Evolutionary conservation across 1,140 invertebrate species (phyloP).

Genomic region (Pollicipes pollicipes): DNA sequence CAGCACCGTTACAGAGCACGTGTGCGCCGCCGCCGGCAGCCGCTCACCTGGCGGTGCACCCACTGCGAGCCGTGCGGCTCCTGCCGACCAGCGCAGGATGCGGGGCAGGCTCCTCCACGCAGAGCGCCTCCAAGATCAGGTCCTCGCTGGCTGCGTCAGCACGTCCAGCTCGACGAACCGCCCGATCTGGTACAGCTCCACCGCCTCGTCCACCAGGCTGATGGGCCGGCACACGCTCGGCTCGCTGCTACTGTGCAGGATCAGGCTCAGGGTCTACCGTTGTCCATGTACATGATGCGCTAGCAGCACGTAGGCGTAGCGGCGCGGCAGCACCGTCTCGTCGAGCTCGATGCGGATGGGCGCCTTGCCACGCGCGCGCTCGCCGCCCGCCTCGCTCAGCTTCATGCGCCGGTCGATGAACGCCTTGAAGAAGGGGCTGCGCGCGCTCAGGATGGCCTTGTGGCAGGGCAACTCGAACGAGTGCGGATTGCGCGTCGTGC

Average conservation of each 20-base stretch:
- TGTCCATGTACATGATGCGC: conserved; percentile 80
- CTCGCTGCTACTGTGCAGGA: conserved; percentile 25
- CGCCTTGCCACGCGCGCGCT: conserved; percentile 47
- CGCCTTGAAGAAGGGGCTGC: conserved; percentile 81
- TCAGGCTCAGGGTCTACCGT: conserved; percentile 67
- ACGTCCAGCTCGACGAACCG: conserved; percentile 85
- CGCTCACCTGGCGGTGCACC: conserved; percentile 25
- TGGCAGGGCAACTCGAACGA: conserved; percentile 68
- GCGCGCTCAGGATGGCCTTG: conserved; percentile 75
- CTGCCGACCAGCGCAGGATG: conserved; percentile 50
- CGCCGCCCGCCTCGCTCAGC: conserved; percentile 36
- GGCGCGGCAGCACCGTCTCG: conserved; percentile 57
- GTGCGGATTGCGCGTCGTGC: not conserved
- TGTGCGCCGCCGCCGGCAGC: not conserved
- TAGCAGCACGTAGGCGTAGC: conserved; percentile 72
- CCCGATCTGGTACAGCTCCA: conserved; percentile 89
- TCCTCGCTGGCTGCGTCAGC: conserved; percentile 60
- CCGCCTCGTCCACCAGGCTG: conserved; percentile 73
- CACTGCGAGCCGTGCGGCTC: conserved; percentile 47
- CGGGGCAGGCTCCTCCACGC: conserved; percentile 48
- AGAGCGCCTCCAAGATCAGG: conserved; percentile 70
- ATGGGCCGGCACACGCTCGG: conserved; percentile 42
- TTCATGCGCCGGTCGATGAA: conserved; percentile 54
- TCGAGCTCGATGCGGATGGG: conserved; percentile 61
- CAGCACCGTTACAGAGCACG: no score